phyloP scores from a whole-genome alignment of 2,888 invertebrate genomes.

The Suillia variegata region DNA sequence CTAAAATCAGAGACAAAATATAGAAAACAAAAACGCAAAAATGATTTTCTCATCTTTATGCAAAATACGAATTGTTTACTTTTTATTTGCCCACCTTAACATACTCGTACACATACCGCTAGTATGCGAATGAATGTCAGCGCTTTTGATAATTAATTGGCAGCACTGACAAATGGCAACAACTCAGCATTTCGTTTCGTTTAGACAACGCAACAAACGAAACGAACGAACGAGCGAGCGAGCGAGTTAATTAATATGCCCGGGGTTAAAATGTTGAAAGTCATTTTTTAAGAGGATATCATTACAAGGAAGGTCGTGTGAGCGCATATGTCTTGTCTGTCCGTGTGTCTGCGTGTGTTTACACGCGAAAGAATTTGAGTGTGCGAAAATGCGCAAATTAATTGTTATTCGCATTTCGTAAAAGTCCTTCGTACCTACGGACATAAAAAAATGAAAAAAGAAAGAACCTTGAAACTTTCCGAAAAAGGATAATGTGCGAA shows the following conservation, averaged over 20 bases:
- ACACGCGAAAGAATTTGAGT: not conserved
- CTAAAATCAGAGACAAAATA: no score
- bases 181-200: no score
- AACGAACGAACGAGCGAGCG: conserved; percentile 46
- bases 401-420: not conserved
- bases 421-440: no score
- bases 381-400: not conserved
- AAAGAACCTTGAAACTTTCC: no score
- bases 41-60: no score
- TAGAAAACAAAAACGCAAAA: no score
- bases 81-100: no score
- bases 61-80: no score
- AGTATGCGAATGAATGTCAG: conserved; percentile 18
- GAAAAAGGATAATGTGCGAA: not conserved
- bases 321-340: not conserved
- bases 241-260: conserved; percentile 46
- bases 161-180: conserved; percentile 33
- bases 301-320: not conserved
- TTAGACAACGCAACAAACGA: conserved; percentile 42
- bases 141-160: conserved; percentile 44
- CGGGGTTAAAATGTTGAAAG: conserved; percentile 49
- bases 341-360: not conserved
- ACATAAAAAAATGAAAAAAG: no score
- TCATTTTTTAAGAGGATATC: conserved; percentile 45
- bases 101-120: conserved; percentile 21